Percentiles rank a stretch among this genome's conserved stretches.
phyloP scores from a whole-genome alignment of 2,797 vertebrate genomes.

The Manis crassicaudata region DNA sequence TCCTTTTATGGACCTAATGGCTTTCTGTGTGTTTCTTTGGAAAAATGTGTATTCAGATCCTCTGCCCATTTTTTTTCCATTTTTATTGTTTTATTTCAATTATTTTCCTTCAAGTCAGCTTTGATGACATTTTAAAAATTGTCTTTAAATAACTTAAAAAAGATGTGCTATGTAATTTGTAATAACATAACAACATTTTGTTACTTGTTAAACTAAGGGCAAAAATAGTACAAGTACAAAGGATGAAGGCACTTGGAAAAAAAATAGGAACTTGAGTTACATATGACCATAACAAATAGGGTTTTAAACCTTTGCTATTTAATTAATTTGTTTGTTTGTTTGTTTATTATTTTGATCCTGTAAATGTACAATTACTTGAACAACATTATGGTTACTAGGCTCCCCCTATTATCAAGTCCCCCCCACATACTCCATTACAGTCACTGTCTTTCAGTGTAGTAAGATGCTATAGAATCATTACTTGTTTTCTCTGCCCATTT shows the following conservation, averaged over 20 bases:
- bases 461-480: no score
- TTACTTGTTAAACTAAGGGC: conserved; percentile 35
- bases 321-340: no score
- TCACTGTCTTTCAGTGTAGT: no score
- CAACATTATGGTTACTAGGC: no score
- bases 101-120: conserved; percentile 24
- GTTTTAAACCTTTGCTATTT: conserved; percentile 17
- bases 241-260: conserved; percentile 25
- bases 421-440: no score
- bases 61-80: neutral
- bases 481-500: neutral
- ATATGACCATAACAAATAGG: neutral
- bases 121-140: conserved; percentile 4
- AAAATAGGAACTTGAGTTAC: neutral
- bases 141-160: conserved; percentile 41
- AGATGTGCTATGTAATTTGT: conserved; percentile 14
- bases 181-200: conserved; percentile 15
- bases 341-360: no score
- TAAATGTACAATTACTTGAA: no score
- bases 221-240: conserved; percentile 9
- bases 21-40: neutral
- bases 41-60: no score
- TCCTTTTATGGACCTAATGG: neutral
- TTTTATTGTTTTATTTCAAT: conserved; percentile 45
- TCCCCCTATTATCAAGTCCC: no score